These are phyloP conservation scores for Tanaodytes sp. DNA, from an alignment of 2,888 invertebrate genomes.

Conservation along the genomic window DNA sequence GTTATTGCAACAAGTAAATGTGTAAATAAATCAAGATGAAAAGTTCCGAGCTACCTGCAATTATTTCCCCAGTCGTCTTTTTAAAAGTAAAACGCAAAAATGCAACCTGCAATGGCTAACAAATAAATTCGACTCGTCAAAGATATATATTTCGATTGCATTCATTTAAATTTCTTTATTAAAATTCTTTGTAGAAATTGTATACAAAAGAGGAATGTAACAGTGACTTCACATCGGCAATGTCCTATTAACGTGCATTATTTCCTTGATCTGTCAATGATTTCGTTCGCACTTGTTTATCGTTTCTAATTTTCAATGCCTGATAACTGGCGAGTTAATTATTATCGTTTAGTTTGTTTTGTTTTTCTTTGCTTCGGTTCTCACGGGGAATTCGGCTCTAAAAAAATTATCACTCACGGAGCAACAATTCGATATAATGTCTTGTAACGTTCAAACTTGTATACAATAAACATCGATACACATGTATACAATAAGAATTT, in stretches of 20 bases:
- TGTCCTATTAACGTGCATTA: conserved; percentile 11
- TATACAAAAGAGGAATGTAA: conserved; percentile 52
- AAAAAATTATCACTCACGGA: conserved; percentile 29
- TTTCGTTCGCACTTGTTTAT: background rate
- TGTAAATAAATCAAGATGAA: conserved; percentile 37
- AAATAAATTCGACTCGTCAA: too few species aligned
- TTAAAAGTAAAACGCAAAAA: too few species aligned
- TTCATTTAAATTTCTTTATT: conserved; percentile 48
- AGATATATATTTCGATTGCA: background rate
- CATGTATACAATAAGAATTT: too few species aligned
- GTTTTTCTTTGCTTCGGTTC: too few species aligned
- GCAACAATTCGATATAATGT: conserved; percentile 34
- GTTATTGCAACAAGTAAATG: conserved; percentile 22
- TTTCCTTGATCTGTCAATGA: background rate
- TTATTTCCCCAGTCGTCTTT: too few species aligned
- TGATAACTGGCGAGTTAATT: conserved; percentile 3
- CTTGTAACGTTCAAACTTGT: conserved; percentile 28
- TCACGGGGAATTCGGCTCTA: conserved; percentile 16
- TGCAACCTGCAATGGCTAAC: too few species aligned
- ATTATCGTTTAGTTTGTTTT: background rate
- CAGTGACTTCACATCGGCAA: conserved; percentile 36
- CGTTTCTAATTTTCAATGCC: conserved; percentile 3
- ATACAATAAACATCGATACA: conserved; percentile 33
- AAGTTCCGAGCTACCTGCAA: too few species aligned
- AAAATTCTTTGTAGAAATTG: conserved; percentile 45